A percentile compares a stretch with the other conserved stretches of the same genome.
phyloP scores from a whole-genome alignment of 1,140 invertebrate species.

The Philotrypesis tridentata region DNA sequence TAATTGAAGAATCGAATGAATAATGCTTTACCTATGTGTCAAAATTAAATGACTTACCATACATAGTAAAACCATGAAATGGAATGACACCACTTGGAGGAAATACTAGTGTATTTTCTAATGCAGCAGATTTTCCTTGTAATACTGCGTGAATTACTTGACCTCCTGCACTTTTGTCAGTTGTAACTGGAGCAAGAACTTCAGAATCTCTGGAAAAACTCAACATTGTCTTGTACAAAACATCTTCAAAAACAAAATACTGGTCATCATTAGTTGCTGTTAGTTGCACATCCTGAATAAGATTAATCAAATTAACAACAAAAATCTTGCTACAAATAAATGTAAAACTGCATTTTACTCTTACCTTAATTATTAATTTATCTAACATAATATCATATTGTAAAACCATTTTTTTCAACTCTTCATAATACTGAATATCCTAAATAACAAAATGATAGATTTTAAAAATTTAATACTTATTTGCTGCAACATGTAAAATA shows the following conservation, averaged over 20 bases:
- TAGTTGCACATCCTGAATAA: slow-evolving; percentile 88
- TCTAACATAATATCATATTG: slow-evolving; percentile 95
- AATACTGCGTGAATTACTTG: slow-evolving; percentile 76
- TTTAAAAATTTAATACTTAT: slow-evolving; percentile 30
- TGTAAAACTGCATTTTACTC: not conserved
- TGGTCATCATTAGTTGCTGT: slow-evolving; percentile 98
- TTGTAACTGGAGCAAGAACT: slow-evolving; percentile 81
- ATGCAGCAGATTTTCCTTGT: slow-evolving; percentile 81
- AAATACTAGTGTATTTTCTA: slow-evolving; percentile 84
- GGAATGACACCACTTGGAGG: slow-evolving; percentile 96
- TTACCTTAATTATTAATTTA: slow-evolving; percentile 92
- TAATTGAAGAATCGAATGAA: slow-evolving; percentile 18
- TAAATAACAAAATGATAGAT: slow-evolving; percentile 67
- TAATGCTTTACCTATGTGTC: not conserved
- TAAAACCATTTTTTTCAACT: slow-evolving; percentile 87
- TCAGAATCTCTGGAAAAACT: slow-evolving; percentile 94
- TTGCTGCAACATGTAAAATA: slow-evolving; percentile 24
- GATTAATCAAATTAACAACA: not conserved
- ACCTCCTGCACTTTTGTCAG: slow-evolving; percentile 70
- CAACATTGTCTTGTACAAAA: slow-evolving; percentile 94
- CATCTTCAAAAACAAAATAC: slow-evolving; percentile 98
- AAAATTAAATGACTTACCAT: slow-evolving; percentile 77
- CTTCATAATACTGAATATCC: slow-evolving; percentile 88
- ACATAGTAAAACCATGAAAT: slow-evolving; percentile 98
- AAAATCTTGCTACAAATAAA: not conserved